Base-by-base conservation (phyloP, 2,888 invertebrate species). In the Ophion slaviceki region DNA sequence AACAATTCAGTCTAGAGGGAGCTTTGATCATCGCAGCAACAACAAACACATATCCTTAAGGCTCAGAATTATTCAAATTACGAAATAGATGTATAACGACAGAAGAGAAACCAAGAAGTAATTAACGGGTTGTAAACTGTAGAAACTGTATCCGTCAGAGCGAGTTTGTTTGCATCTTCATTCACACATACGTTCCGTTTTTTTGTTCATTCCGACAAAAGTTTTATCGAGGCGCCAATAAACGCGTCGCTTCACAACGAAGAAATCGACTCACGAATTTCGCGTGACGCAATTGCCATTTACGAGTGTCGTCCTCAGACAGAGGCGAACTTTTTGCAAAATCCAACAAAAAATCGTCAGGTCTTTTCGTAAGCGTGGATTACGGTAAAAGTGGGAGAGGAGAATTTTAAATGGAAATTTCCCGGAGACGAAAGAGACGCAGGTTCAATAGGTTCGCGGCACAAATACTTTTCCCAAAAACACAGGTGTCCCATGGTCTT, bases 31-130 rank as follows among this genome's bases (percentile, higher is more conserved):
- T 82, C 67, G 61, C 66, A 72, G 76, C 82, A 85, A 80, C 82
- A 85, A 74, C 80, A 81, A 80, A 85, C 82, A 86, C 85, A 86
- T 86, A 86, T 86, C 82, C 80, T 36, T 82, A 82, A 86, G 67
- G 82, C 85, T 86, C 85, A 86, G 80, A 82, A 80, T 82, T 72
- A 86, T 71, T 86, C 82, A 80, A 80, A 80, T 67, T 86, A 86
- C 80, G 77, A 86, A 82, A 80, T 86, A 82, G 80, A 80, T 66
- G 72, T 83, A 74, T 45, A 53, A 74, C 64, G 24, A 72, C 47
- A 53, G 61, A 57, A 64, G 32, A 68, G 57, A 75, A 74, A 71
- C 45, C 45, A 59, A 40, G 71, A 84, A 74, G 53, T 53, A 53
- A 53, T 82, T 77, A 57, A 74, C 80, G 83, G 80, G 80, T 86